Percentiles rank a stretch among this genome's conserved stretches.
These are phyloP conservation scores for Ia io DNA, from an alignment of 2,113 vertebrate genomes.

Conservation along the genomic window DNA sequence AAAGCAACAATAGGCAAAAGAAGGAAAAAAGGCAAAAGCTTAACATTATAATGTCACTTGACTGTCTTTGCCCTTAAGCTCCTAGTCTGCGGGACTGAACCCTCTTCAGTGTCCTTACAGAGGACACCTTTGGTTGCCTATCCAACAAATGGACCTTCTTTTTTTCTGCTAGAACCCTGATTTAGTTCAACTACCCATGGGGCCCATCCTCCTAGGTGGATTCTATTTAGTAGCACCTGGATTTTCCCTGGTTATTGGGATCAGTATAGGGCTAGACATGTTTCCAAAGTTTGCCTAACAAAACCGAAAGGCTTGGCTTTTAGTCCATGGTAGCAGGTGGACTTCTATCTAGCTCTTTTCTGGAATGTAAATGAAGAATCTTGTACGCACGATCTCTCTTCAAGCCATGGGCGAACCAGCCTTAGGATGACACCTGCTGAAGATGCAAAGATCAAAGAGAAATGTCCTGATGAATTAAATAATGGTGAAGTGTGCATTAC, in stretches of 20 bases:
- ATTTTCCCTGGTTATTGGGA: background rate
- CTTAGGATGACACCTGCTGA: background rate
- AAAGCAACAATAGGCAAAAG: background rate
- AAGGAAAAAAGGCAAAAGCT: background rate
- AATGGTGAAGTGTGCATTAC: accelerated
- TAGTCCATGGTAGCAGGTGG: background rate
- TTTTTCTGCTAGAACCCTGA: background rate
- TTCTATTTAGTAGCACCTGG: background rate
- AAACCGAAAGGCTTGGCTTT: background rate
- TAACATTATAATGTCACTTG: too few species aligned
- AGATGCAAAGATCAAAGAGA: background rate
- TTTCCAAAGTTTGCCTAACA: background rate
- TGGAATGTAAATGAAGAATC: background rate
- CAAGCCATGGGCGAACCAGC: accelerated
- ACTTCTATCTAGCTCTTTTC: accelerated
- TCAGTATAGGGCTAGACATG: accelerated
- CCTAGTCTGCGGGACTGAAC: accelerated
- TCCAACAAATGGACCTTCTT: accelerated
- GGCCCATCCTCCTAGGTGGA: background rate
- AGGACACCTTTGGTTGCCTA: background rate
- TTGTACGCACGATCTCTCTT: background rate
- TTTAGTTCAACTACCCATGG: background rate
- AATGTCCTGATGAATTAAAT: background rate
- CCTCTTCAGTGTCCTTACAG: too few species aligned
- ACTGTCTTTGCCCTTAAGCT: background rate